Conservation (phyloP, 2,888 invertebrate genomes). For the Adelphocoris suturalis region DNA sequence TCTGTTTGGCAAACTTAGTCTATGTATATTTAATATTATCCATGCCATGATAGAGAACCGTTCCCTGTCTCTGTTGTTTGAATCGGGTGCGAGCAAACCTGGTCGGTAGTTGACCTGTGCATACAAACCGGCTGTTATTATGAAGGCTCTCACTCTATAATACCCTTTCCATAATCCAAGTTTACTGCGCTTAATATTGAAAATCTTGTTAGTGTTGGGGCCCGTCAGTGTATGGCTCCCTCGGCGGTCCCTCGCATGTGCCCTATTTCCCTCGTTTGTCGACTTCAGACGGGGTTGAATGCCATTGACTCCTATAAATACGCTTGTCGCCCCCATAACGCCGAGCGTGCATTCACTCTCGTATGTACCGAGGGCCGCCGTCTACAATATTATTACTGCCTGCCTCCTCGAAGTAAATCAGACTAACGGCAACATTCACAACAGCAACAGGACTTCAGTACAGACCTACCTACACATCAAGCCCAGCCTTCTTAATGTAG, state of each 20-base stretch:
- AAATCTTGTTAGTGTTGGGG: conserved; percentile 35
- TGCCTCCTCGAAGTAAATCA: neutral
- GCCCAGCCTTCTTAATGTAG: no score
- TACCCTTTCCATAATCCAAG: conserved; percentile 40
- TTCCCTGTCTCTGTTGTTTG: no score
- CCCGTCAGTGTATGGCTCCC: neutral
- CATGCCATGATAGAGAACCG: no score
- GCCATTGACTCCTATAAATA: conserved; percentile 1
- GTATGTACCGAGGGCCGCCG: neutral
- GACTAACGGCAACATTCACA: neutral
- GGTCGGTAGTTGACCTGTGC: neutral
- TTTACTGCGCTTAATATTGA: conserved; percentile 52
- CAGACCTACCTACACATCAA: no score
- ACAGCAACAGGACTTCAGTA: no score
- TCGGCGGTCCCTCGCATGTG: neutral
- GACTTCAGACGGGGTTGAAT: conserved; percentile 27
- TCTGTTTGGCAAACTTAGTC: no score
- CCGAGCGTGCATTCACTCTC: neutral
- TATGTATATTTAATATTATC: no score
- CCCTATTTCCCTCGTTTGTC: conserved; percentile 2
- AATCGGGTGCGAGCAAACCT: neutral
- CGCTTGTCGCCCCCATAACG: conserved; percentile 6
- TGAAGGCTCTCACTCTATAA: neutral
- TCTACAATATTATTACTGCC: neutral
- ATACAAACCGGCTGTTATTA: conserved; percentile 11